Evolutionary conservation across 2,888 invertebrate genomes (phyloP).

Genomic region (Quadroppia sp.): DNA sequence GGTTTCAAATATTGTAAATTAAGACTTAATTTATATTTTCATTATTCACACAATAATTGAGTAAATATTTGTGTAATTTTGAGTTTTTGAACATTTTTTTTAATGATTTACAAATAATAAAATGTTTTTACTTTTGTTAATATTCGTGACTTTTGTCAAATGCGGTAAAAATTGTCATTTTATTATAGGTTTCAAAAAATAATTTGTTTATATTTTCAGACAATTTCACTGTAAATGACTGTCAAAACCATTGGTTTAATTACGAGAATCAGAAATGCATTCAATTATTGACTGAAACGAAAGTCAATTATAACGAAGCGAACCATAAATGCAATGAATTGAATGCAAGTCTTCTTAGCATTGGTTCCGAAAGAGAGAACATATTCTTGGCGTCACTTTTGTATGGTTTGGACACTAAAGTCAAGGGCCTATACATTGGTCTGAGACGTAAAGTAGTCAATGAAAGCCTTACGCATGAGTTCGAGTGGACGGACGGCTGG

Average conservation of each 20-base stretch:
- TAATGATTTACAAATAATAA: no score
- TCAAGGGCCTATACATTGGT: neutral
- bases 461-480: neutral
- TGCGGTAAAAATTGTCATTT: no score
- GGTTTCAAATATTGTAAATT: no score
- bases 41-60: no score
- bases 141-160: no score
- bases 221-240: neutral
- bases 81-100: no score
- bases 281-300: neutral
- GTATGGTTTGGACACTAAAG: neutral
- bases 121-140: no score
- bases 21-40: no score
- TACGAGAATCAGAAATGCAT: neutral
- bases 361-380: neutral
- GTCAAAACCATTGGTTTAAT: slow-evolving; percentile 9
- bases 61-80: no score
- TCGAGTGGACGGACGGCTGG: neutral
- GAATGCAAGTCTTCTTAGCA: neutral
- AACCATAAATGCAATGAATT: neutral
- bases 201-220: neutral
- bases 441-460: neutral
- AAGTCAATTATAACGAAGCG: neutral
- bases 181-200: no score
- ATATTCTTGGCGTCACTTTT: neutral